A percentile compares a stretch with the other conserved stretches of the same genome.
Evolutionary conservation across 2,113 vertebrate species (phyloP).

Genomic region (Zingel zingel): DNA sequence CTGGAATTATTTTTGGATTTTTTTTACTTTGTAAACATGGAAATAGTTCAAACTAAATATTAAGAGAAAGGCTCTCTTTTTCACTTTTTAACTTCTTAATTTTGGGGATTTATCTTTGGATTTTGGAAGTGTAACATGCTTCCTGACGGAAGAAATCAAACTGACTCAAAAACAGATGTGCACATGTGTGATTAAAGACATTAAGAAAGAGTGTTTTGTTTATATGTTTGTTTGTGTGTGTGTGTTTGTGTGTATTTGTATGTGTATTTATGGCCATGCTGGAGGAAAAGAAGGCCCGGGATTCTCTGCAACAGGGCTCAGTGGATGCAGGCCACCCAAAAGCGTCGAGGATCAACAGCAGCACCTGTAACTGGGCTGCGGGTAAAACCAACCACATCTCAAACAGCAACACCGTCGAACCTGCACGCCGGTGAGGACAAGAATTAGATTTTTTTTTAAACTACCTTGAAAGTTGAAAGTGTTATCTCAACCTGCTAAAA

Average conservation of each 20-base stretch:
- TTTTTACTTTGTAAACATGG: neutral
- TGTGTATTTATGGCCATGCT: constrained; percentile 49
- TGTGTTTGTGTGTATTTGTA: neutral
- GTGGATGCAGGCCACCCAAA: neutral
- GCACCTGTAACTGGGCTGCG: neutral
- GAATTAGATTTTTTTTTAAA: no score
- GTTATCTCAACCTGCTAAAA: neutral
- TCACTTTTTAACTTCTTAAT: neutral
- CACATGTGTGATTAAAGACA: neutral
- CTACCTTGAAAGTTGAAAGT: no score
- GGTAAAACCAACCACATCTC: neutral
- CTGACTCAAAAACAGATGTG: neutral
- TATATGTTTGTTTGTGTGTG: neutral
- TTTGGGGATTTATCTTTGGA: neutral
- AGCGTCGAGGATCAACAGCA: neutral
- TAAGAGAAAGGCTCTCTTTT: neutral
- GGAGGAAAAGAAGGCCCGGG: constrained; percentile 51
- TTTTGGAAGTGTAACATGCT: neutral
- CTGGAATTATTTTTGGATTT: constrained; percentile 8
- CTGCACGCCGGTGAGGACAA: constrained; percentile 54
- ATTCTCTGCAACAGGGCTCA: neutral
- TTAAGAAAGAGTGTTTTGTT: neutral
- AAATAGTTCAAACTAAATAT: neutral
- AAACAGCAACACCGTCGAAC: neutral
- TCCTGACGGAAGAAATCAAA: neutral